A percentile compares a stretch with the other conserved stretches of the same genome.
These are phyloP conservation scores for Thecocarcelia acutangulata DNA, from an alignment of 2,888 invertebrate genomes.

Conservation along the genomic window DNA sequence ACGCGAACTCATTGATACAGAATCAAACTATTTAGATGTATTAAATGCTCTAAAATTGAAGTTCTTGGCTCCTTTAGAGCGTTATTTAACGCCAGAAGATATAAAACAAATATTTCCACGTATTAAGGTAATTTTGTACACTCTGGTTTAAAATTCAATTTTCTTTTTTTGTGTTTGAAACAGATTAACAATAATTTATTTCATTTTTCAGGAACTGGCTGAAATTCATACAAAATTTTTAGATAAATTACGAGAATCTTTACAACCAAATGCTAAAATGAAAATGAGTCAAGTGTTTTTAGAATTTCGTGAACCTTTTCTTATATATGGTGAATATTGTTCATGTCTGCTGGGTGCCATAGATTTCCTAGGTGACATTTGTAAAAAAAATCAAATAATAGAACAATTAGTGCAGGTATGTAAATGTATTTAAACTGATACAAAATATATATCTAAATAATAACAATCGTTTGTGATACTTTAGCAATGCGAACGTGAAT, in stretches of 20 bases:
- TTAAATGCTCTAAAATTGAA: slow-evolving; percentile 90
- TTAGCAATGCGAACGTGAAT: slow-evolving; percentile 95
- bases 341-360: slow-evolving; percentile 96
- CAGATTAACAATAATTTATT: no score
- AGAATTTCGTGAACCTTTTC: slow-evolving; percentile 93
- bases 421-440: not conserved
- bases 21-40: slow-evolving; percentile 97
- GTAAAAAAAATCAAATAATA: slow-evolving; percentile 80
- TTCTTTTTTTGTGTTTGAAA: not conserved
- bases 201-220: slow-evolving; percentile 86
- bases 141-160: not conserved
- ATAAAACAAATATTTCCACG: slow-evolving; percentile 92
- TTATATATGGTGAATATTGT: slow-evolving; percentile 98
- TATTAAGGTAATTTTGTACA: slow-evolving; percentile 86
- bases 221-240: slow-evolving; percentile 93
- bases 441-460: not conserved
- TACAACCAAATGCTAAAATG: slow-evolving; percentile 83
- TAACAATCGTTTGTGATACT: slow-evolving; percentile 72
- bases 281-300: slow-evolving; percentile 92
- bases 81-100: slow-evolving; percentile 88
- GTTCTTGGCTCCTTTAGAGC: slow-evolving; percentile 89
- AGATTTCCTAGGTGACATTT: slow-evolving; percentile 85
- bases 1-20: slow-evolving; percentile 96
- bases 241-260: slow-evolving; percentile 89
- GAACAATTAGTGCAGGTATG: slow-evolving; percentile 80